Evolutionary conservation across 2,113 vertebrate genomes (phyloP).

Genomic region (Burhinus bistriatus): DNA sequence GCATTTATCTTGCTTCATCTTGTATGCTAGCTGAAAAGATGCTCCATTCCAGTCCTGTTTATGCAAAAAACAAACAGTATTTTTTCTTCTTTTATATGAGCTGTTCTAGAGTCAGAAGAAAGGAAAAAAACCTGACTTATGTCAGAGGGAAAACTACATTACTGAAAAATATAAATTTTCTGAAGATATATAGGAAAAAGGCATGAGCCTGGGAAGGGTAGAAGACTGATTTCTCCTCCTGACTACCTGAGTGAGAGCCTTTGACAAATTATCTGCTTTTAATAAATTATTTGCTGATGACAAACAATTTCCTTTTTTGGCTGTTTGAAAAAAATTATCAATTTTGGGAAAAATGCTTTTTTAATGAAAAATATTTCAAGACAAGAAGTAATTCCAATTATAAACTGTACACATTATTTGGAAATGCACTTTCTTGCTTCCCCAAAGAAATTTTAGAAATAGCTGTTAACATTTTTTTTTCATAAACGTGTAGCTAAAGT

Average conservation of each 20-base stretch:
- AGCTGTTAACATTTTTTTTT: neutral
- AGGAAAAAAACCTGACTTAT: neutral
- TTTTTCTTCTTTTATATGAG: neutral
- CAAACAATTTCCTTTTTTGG: neutral
- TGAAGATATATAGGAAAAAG: neutral
- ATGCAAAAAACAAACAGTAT: neutral
- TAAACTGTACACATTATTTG: neutral
- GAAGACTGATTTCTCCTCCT: neutral
- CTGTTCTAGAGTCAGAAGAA: neutral
- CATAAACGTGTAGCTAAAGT: neutral
- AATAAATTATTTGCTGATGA: neutral
- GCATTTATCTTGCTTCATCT: neutral
- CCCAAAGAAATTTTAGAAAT: neutral
- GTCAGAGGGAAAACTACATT: neutral
- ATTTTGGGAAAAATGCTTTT: neutral
- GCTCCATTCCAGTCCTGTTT: neutral
- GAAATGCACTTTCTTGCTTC: neutral
- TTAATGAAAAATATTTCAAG: neutral
- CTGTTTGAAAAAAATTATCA: conserved; percentile 1
- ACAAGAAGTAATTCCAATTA: neutral
- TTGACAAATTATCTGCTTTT: neutral
- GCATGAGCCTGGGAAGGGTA: neutral
- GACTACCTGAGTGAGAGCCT: neutral
- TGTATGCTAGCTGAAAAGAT: neutral
- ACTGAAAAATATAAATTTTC: neutral